phyloP scores from a whole-genome alignment of 1,140 invertebrate species.

The Halyomorpha halys region DNA sequence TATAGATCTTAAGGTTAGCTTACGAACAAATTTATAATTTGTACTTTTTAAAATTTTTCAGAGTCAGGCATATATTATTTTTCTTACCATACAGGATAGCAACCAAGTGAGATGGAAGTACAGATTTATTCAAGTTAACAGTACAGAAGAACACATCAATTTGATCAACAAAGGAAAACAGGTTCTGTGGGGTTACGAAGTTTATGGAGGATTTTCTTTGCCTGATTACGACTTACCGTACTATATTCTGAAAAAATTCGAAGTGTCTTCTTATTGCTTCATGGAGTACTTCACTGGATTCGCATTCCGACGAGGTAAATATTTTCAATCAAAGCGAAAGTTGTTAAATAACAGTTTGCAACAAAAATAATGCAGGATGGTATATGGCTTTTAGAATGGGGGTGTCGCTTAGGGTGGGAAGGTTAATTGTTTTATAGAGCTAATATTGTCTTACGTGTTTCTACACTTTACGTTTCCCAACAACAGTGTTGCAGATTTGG shows the following conservation, averaged over 20 bases:
- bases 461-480: too few species aligned
- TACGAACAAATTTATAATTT: too few species aligned
- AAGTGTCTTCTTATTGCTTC: neutral
- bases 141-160: neutral
- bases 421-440: too few species aligned
- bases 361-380: too few species aligned
- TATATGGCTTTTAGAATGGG: too few species aligned
- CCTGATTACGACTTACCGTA: neutral
- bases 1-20: neutral
- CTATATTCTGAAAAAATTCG: neutral
- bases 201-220: neutral
- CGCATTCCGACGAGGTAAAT: neutral
- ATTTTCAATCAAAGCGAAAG: too few species aligned
- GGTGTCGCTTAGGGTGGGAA: too few species aligned
- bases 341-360: too few species aligned
- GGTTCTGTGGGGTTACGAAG: neutral
- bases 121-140: neutral
- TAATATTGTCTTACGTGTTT: too few species aligned
- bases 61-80: too few species aligned
- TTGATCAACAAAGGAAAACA: neutral
- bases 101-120: neutral
- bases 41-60: too few species aligned
- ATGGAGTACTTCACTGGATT: slow-evolving; percentile 10
- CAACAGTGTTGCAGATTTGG: too few species aligned
- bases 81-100: neutral